These are phyloP conservation scores for Mobula birostris DNA, from an alignment of 2,113 vertebrate species.

Conservation along the genomic window DNA sequence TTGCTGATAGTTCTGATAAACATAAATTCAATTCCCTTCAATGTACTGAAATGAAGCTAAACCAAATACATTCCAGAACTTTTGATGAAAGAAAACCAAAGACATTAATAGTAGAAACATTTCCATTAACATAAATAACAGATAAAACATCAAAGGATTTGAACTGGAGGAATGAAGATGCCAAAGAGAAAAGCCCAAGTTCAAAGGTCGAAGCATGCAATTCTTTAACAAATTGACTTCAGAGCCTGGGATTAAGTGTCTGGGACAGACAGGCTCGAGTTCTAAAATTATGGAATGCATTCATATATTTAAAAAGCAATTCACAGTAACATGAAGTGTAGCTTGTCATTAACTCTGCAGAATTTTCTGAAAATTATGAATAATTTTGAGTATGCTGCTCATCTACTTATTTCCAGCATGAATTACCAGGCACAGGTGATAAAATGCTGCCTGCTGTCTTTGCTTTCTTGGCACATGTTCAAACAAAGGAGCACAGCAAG, in stretches of 20 bases:
- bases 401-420: not conserved
- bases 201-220: not conserved
- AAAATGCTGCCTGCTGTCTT: not conserved
- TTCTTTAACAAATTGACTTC: not conserved
- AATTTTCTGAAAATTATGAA: not conserved
- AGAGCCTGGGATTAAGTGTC: not conserved
- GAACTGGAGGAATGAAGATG: not conserved
- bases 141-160: not conserved
- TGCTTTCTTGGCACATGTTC: not conserved
- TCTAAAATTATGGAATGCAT: not conserved
- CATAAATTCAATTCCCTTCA: not conserved
- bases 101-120: not conserved
- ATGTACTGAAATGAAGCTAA: not conserved
- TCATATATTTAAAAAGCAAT: not conserved
- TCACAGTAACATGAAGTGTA: not conserved
- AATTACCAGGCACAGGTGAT: not conserved
- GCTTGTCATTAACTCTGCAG: not conserved
- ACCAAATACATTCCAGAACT: not conserved
- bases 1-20: not conserved
- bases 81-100: not conserved
- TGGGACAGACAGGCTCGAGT: not conserved
- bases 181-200: constrained; percentile 1
- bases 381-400: not conserved
- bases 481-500: not conserved
- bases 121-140: not conserved